phyloP scores from a whole-genome alignment of 2,797 vertebrate species.

The Gila robusta region DNA sequence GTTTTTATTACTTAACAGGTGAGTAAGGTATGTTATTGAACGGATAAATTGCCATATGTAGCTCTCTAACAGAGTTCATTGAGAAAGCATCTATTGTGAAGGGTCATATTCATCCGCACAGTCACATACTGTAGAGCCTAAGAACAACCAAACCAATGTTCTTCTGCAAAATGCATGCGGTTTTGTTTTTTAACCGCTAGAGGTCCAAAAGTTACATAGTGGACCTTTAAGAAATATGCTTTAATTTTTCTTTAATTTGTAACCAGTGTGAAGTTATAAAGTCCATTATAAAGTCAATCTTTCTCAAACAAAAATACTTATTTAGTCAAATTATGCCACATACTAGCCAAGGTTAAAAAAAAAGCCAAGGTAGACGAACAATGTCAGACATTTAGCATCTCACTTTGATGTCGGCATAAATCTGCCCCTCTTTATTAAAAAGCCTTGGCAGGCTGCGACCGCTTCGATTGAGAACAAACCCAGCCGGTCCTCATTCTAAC shows the following conservation, averaged over 20 bases:
- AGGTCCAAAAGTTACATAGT: neutral
- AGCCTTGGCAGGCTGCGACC: neutral
- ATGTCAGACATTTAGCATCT: conserved; percentile 29
- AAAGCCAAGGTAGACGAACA: neutral
- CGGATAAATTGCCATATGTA: too few relatives aligned
- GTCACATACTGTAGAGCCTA: too few relatives aligned
- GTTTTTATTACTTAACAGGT: too few relatives aligned
- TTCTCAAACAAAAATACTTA: neutral
- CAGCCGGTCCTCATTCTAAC: conserved; percentile 35
- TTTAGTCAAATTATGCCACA: neutral
- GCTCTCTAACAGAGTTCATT: too few relatives aligned
- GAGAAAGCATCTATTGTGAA: too few relatives aligned
- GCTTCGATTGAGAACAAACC: conserved; percentile 28
- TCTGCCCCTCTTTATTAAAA: conserved; percentile 23
- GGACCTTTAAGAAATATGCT: neutral
- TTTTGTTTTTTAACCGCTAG: neutral
- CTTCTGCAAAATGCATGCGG: too few relatives aligned
- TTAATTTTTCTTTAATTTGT: neutral
- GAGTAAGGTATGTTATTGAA: too few relatives aligned
- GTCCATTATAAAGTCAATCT: neutral
- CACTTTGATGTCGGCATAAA: conserved; percentile 41
- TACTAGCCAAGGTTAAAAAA: neutral
- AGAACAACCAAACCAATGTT: too few relatives aligned
- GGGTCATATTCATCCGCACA: too few relatives aligned
- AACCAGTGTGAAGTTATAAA: neutral